Percentiles rank a stretch among this genome's conserved stretches.
Conservation (phyloP, 2,113 vertebrate genomes). For the Paramisgurnus dabryanus region DNA sequence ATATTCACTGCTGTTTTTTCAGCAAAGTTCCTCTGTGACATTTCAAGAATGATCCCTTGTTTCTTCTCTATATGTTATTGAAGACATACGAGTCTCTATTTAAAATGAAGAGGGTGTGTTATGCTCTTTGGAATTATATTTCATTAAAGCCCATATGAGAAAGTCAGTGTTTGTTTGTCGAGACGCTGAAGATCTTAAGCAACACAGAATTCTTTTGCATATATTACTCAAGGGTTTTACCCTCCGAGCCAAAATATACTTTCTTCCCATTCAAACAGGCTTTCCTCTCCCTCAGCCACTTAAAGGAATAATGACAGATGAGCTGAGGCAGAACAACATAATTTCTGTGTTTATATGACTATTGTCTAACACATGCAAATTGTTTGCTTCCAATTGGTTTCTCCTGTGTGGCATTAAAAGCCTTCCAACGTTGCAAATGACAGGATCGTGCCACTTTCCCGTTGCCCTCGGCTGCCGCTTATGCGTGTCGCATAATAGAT, state of each 20-base stretch:
- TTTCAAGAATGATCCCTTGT: constrained; percentile 65
- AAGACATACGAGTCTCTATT: constrained; percentile 61
- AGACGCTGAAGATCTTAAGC: constrained; percentile 57
- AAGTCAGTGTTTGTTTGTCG: constrained; percentile 65
- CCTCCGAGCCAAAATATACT: constrained; percentile 55
- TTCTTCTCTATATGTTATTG: constrained; percentile 64
- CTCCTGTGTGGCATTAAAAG: constrained; percentile 26
- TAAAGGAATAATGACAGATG: constrained; percentile 56
- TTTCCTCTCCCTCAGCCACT: constrained; percentile 49
- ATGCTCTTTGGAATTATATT: constrained; percentile 71
- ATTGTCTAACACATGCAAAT: constrained; percentile 51
- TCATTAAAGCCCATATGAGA: constrained; percentile 56
- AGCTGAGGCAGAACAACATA: constrained; percentile 50
- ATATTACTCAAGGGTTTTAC: constrained; percentile 67
- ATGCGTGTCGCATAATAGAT: constrained; percentile 47
- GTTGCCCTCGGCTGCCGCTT: constrained; percentile 17
- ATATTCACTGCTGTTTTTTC: constrained; percentile 21
- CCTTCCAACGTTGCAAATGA: constrained; percentile 1
- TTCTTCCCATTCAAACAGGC: constrained; percentile 47
- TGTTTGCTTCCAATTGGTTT: constrained; percentile 28
- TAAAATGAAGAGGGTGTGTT: constrained; percentile 54
- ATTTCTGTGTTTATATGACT: constrained; percentile 50
- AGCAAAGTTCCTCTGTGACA: constrained; percentile 62
- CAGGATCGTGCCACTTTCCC: not conserved
- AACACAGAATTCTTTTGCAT: constrained; percentile 70